A percentile compares a stretch with the other conserved stretches of the same genome.
phyloP scores from a whole-genome alignment of 2,113 vertebrate genomes.

The Lucifuga dentata region DNA sequence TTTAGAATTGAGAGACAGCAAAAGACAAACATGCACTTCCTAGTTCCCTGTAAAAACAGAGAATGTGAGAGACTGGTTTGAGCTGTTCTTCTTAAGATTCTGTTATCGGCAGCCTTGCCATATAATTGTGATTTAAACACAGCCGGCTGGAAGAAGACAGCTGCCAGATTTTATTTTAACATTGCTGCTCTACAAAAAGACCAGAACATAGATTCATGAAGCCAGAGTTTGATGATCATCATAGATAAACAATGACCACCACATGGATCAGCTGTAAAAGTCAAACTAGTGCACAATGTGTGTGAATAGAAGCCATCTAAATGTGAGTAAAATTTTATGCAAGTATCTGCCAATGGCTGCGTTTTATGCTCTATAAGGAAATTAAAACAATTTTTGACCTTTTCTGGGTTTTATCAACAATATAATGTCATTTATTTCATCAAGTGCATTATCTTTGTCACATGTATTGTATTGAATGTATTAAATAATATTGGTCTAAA shows the following conservation, averaged over 20 bases:
- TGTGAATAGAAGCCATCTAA: neutral
- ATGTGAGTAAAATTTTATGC: neutral
- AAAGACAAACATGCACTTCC: too few species aligned
- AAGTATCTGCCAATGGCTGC: neutral
- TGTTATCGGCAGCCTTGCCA: neutral
- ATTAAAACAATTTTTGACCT: neutral
- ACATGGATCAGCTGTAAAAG: neutral
- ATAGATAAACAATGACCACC: constrained; percentile 33
- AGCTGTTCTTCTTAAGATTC: neutral
- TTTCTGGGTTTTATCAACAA: neutral
- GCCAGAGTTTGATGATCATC: constrained; percentile 38
- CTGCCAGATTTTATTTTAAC: constrained; percentile 35
- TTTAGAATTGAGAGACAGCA: too few species aligned
- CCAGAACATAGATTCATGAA: constrained; percentile 47
- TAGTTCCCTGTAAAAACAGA: too few species aligned
- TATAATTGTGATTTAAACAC: constrained; percentile 28
- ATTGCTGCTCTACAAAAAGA: constrained; percentile 27
- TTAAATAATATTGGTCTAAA: too few species aligned
- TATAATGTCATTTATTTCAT: neutral
- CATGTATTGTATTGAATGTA: too few species aligned
- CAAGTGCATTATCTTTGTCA: neutral
- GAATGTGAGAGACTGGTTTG: too few species aligned
- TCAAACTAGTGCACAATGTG: neutral
- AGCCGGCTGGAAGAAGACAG: constrained; percentile 6
- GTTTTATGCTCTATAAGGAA: neutral